A percentile compares a stretch with the other conserved stretches of the same genome.
Evolutionary conservation across 2,113 vertebrate species (phyloP).

Genomic region (Cnemophilus loriae): DNA sequence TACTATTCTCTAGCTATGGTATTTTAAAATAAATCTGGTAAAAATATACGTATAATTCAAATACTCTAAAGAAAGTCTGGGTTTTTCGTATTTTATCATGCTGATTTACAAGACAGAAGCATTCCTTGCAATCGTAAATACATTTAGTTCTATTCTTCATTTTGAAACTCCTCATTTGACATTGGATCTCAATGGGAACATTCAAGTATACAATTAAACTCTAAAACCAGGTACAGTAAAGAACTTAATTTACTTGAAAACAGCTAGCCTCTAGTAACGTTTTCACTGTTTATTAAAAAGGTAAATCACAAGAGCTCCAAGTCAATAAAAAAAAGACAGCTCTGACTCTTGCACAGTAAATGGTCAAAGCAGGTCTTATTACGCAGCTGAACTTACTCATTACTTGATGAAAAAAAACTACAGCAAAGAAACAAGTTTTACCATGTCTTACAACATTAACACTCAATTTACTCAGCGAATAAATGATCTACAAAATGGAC

Average conservation of each 20-base stretch:
- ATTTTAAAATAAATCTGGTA: background rate
- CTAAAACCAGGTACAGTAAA: background rate
- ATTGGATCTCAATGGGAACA: background rate
- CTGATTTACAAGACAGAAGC: background rate
- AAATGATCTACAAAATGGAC: background rate
- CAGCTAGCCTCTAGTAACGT: background rate
- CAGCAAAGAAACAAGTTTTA: background rate
- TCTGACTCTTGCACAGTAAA: background rate
- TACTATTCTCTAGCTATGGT: background rate
- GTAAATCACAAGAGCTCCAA: background rate
- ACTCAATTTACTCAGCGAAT: background rate
- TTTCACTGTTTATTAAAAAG: conserved; percentile 33
- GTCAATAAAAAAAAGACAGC: background rate
- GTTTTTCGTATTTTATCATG: background rate
- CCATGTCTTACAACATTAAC: background rate
- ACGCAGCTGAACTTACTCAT: background rate
- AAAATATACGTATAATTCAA: background rate
- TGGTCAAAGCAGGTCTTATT: background rate
- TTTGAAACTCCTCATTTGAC: background rate
- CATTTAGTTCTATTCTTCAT: background rate
- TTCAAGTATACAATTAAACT: background rate
- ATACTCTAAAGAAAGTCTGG: background rate
- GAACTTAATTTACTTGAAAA: conserved; percentile 7
- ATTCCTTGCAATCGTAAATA: background rate
- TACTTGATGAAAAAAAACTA: background rate